phyloP scores from a whole-genome alignment of 1,140 invertebrate genomes.

The Bicyclus anynana region DNA sequence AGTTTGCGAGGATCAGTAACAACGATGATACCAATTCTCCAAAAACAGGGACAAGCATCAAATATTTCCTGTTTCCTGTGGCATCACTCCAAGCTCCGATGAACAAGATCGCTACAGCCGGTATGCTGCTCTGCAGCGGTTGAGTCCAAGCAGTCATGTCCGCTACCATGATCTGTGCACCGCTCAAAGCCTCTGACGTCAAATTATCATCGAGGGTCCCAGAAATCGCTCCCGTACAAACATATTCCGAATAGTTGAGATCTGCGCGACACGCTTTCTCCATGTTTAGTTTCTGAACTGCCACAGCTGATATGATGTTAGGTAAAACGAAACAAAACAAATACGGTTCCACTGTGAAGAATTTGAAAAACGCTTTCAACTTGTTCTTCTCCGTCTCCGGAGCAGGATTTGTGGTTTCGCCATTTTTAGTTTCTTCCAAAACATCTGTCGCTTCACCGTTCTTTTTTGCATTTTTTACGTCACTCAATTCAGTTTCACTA shows the following conservation, averaged over 20 bases:
- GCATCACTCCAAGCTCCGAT: conserved; percentile 81
- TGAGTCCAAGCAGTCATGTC: conserved; percentile 77
- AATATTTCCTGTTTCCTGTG: conserved; percentile 78
- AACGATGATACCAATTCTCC: conserved; percentile 71
- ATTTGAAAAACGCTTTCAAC: conserved; percentile 35
- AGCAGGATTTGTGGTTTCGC: conserved; percentile 6
- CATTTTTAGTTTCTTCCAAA: conserved; percentile 13
- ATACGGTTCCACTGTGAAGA: conserved; percentile 78
- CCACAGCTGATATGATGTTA: conserved; percentile 67
- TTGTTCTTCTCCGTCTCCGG: conserved; percentile 10
- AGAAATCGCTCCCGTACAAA: conserved; percentile 70
- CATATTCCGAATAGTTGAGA: conserved; percentile 69
- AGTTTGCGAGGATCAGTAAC: conserved; percentile 74
- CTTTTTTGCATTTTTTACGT: conserved; percentile 17
- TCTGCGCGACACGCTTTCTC: conserved; percentile 80
- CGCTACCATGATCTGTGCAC: conserved; percentile 72
- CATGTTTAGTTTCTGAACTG: conserved; percentile 78
- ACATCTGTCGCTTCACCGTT: conserved; percentile 14
- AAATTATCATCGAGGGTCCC: conserved; percentile 46
- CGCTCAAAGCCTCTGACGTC: conserved; percentile 45
- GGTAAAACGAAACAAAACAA: conserved; percentile 77
- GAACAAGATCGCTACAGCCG: conserved; percentile 78
- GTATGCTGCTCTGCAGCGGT: conserved; percentile 75
- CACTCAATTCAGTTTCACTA: conserved; percentile 17
- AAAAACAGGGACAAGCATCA: conserved; percentile 77